Conservation (phyloP, 2,888 invertebrate species). For the Incurvaria masculella region DNA sequence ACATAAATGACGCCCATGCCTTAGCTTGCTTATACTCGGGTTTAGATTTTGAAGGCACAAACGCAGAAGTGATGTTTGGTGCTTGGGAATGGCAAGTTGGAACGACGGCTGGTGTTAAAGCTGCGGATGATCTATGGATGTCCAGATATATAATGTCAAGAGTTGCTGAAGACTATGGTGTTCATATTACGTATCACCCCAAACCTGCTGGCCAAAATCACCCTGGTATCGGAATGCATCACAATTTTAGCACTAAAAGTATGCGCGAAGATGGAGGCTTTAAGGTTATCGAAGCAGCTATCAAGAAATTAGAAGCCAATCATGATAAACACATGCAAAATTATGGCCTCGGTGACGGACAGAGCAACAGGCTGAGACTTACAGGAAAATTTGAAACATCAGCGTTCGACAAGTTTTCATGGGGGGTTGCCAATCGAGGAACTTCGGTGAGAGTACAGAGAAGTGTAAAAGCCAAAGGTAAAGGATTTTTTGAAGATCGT, state of each 20-base stretch:
- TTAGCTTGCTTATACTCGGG: conserved; percentile 88
- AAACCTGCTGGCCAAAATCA: conserved; percentile 82
- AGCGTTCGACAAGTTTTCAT: conserved; percentile 87
- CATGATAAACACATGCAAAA: conserved; percentile 89
- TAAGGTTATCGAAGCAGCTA: conserved; percentile 78
- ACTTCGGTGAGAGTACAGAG: conserved; percentile 91
- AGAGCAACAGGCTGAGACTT: conserved; percentile 89
- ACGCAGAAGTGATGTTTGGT: conserved; percentile 96
- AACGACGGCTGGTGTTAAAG: conserved; percentile 79
- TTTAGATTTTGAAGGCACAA: conserved; percentile 87
- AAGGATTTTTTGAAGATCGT: conserved; percentile 92
- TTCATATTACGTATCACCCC: conserved; percentile 65
- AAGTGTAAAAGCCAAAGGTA: conserved; percentile 80
- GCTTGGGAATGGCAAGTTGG: conserved; percentile 93
- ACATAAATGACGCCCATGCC: conserved; percentile 85
- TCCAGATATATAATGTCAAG: conserved; percentile 78
- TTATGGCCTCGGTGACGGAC: conserved; percentile 89
- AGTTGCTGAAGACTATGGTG: conserved; percentile 84
- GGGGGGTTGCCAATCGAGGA: conserved; percentile 88
- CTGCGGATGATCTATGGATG: conserved; percentile 84
- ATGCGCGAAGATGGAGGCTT: conserved; percentile 79
- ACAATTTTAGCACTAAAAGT: conserved; percentile 82
- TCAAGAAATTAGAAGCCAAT: conserved; percentile 82
- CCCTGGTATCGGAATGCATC: conserved; percentile 82
- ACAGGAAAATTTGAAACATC: conserved; percentile 95